Conservation (phyloP, 2,797 vertebrate genomes). For the Rhinatrema bivittatum region DNA sequence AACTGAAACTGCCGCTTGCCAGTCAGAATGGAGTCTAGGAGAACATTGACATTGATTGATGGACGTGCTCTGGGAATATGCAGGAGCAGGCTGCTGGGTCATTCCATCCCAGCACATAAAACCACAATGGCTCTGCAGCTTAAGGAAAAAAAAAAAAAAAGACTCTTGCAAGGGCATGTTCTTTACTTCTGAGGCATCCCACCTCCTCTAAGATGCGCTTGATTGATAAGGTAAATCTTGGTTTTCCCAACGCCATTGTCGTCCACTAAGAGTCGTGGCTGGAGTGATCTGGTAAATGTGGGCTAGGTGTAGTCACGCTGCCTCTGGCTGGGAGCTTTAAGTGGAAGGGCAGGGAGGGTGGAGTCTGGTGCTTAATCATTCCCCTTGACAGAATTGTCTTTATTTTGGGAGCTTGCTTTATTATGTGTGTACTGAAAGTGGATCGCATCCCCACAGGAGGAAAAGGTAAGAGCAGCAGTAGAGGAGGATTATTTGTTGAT, state of each 20-base stretch:
- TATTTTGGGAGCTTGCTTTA: slow-evolving; percentile 1
- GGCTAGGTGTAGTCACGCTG: not conserved
- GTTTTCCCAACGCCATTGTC: slow-evolving; percentile 1
- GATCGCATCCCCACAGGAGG: not conserved
- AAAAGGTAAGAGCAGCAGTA: not conserved
- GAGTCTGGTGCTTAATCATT: slow-evolving; percentile 4
- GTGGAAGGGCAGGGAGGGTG: not conserved
- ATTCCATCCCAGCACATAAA: slow-evolving; percentile 29
- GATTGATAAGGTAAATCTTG: slow-evolving; percentile 57
- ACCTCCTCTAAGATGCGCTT: slow-evolving; percentile 29
- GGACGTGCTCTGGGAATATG: slow-evolving; percentile 21
- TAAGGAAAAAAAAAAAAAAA: slow-evolving; percentile 15
- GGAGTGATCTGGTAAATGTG: slow-evolving; percentile 1
- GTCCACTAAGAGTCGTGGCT: slow-evolving; percentile 1
- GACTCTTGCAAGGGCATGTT: slow-evolving; percentile 23
- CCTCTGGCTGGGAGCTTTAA: not conserved
- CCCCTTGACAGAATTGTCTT: not conserved
- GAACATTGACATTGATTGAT: slow-evolving; percentile 48
- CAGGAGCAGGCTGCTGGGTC: slow-evolving; percentile 23
- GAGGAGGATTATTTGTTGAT: not conserved
- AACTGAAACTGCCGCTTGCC: slow-evolving; percentile 37
- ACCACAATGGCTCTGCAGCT: slow-evolving; percentile 10
- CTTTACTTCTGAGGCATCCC: slow-evolving; percentile 40
- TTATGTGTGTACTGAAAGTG: not conserved
- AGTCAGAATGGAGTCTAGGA: slow-evolving; percentile 29